phyloP scores from a whole-genome alignment of 2,797 vertebrate genomes.

The Forpus xanthops region DNA sequence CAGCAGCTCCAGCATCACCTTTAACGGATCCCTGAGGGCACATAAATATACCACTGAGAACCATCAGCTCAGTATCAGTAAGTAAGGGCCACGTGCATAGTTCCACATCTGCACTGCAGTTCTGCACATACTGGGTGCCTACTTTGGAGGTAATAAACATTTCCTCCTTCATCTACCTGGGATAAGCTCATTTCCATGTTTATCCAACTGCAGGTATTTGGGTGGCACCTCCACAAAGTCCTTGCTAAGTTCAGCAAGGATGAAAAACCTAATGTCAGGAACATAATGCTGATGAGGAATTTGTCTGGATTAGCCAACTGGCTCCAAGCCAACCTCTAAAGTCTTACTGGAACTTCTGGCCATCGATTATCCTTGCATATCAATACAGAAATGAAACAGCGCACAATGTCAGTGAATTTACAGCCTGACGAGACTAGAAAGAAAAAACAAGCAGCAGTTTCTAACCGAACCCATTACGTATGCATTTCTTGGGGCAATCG shows the following conservation, averaged over 20 bases:
- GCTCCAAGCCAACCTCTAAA: not conserved
- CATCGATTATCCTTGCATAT: not conserved
- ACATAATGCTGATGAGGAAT: not conserved
- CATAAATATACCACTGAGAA: not conserved
- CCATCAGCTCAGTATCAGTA: not conserved
- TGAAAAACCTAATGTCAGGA: not conserved
- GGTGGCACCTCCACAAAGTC: not conserved
- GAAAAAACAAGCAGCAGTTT: not conserved
- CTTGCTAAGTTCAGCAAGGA: not conserved
- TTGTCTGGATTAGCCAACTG: not conserved
- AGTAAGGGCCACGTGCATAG: not conserved
- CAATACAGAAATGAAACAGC: not conserved
- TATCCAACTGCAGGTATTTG: not conserved
- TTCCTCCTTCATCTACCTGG: not conserved
- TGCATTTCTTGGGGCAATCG: not conserved
- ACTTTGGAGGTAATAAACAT: not conserved
- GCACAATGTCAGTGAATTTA: not conserved
- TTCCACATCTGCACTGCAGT: not conserved
- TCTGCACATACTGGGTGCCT: not conserved
- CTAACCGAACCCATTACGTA: not conserved
- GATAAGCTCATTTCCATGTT: not conserved
- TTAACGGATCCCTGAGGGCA: slow-evolving; percentile 5
- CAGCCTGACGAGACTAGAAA: not conserved
- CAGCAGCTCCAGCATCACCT: not conserved
- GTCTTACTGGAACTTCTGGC: not conserved